These are phyloP conservation scores for Neostethus bicornis DNA, from an alignment of 2,797 vertebrate species.

Conservation along the genomic window DNA sequence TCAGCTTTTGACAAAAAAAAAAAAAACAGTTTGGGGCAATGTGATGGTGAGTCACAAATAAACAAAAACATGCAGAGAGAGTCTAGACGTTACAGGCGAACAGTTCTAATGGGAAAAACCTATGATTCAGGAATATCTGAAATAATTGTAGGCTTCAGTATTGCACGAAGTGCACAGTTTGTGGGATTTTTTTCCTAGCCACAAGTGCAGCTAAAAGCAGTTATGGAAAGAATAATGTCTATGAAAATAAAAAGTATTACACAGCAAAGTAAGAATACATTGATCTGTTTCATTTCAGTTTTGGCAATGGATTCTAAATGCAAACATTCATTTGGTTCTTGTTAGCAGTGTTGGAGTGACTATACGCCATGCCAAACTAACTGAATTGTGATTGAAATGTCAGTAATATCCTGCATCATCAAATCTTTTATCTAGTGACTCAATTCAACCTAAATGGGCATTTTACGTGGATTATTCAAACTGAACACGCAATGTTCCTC, in stretches of 20 bases:
- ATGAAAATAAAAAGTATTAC: slow-evolving; percentile 32
- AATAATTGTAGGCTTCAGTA: slow-evolving; percentile 23
- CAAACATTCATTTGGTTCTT: slow-evolving; percentile 13
- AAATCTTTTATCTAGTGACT: not conserved
- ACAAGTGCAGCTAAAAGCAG: slow-evolving; percentile 35
- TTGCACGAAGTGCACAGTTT: slow-evolving; percentile 18
- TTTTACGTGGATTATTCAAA: not conserved
- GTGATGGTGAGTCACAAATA: slow-evolving; percentile 66
- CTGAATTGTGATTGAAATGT: not conserved
- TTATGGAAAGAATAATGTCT: slow-evolving; percentile 24
- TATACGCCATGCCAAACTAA: not conserved
- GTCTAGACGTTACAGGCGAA: slow-evolving; percentile 46
- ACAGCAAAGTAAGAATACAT: slow-evolving; percentile 34
- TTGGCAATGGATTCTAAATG: slow-evolving; percentile 21
- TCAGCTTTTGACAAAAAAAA: slow-evolving; percentile 49
- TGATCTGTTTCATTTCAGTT: slow-evolving; percentile 18
- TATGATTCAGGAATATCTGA: slow-evolving; percentile 30
- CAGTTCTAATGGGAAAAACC: slow-evolving; percentile 45
- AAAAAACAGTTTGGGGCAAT: slow-evolving; percentile 42
- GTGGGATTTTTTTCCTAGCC: slow-evolving; percentile 31
- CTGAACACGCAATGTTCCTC: slow-evolving; percentile 4
- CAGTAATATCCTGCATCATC: not conserved
- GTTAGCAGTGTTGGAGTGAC: not conserved
- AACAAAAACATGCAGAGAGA: slow-evolving; percentile 50
- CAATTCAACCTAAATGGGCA: not conserved